Base-by-base conservation (phyloP, 2,113 vertebrate species). In the Boleophthalmus pectinirostris region DNA sequence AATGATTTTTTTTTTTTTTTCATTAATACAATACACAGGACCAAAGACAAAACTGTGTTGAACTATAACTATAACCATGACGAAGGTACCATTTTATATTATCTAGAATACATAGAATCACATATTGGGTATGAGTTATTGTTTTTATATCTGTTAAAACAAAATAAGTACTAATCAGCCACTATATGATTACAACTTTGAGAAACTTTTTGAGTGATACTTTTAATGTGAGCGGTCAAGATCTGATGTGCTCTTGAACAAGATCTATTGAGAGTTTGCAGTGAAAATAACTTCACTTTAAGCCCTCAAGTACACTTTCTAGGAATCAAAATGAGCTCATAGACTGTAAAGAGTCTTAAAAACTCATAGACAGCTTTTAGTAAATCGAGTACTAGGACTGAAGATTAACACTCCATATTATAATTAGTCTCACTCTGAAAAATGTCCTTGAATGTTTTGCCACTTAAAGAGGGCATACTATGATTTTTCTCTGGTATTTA, bases 161-260 rank as follows among this genome's bases (percentile, higher is more conserved):
- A 16, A 6, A 6, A 75, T 38, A 58, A 82, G 79, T 51, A 70
- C 73, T 82, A 79, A 85, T 81, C 77, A 73, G 73, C 3, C 47
- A 2, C 69, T 69, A 53, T 68, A 49, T 82, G 82, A 82, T 77
- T 74, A 75, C 18, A n/a, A 64, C 79, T 81, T 79, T 77, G n/a
- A 21, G 16, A 1, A 7, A 54, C 56, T 51, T 51, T 16, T 29
- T 29, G 29, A 57, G 54, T 15, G 24, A 58, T 7, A 8, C 57
- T 68, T 74, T 79, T 73, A 68, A 65, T 43, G 33, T 57, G 33
- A 73, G 60, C 53, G 82, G 71, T 79, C 72, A 76, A 76, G 46
- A 78, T 58, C 68, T 68, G 74, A 77, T 69, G 66, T 25, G 47
- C 43, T 20, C 56, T 78, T 80, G 66, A 80, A 83, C 58, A 21